A percentile compares a stretch with the other conserved stretches of the same genome.
Evolutionary conservation across 2,113 vertebrate species (phyloP).

Genomic region (Erythrocercus mccallii): DNA sequence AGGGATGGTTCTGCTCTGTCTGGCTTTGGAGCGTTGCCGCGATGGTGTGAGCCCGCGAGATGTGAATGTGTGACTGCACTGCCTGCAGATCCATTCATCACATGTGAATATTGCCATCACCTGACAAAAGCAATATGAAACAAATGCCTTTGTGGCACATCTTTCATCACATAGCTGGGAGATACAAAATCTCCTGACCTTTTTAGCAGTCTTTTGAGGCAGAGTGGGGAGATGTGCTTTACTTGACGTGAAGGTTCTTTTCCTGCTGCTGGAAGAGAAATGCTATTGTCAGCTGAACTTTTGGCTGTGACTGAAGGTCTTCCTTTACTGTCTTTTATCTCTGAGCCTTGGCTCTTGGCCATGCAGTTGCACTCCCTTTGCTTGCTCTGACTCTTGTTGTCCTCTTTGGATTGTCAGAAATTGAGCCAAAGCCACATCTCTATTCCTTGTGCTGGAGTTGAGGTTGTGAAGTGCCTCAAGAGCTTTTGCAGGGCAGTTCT

Average conservation of each 20-base stretch:
- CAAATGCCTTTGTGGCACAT: neutral
- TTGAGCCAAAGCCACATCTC: neutral
- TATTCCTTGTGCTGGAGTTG: neutral
- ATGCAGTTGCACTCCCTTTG: neutral
- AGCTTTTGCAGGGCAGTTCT: neutral
- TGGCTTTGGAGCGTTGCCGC: neutral
- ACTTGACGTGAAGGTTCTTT: slow-evolving; percentile 38
- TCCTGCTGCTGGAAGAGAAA: slow-evolving; percentile 29
- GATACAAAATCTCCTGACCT: slow-evolving; percentile 37
- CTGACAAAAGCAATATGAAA: slow-evolving; percentile 37
- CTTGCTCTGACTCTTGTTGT: neutral
- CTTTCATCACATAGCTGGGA: slow-evolving; percentile 7
- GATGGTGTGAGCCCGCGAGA: accelerated
- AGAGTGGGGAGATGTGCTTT: neutral
- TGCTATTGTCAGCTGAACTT: slow-evolving; percentile 17
- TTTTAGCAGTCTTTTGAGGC: slow-evolving; percentile 21
- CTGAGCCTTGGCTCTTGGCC: slow-evolving; percentile 8
- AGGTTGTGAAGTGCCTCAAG: neutral
- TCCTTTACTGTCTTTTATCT: neutral
- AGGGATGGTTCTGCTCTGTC: neutral
- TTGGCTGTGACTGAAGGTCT: slow-evolving; percentile 25
- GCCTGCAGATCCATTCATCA: neutral
- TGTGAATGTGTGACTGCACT: neutral
- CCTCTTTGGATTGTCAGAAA: neutral
- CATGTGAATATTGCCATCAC: neutral